Base-by-base conservation (phyloP, 92 coral and sea anemone genomes). In the Umimayanthus chanpuru region DNA sequence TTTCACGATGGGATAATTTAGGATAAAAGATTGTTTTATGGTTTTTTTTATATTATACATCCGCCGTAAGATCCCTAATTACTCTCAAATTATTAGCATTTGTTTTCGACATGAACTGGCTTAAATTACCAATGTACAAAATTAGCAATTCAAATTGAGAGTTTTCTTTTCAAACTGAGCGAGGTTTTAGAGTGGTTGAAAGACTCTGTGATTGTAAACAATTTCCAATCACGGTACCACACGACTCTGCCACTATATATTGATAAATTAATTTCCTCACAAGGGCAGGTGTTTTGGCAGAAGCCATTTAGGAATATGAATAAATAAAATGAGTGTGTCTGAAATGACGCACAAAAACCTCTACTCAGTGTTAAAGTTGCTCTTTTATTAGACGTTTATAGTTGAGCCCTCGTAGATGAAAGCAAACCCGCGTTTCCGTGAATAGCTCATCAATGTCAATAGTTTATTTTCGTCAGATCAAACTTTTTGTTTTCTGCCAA, bases 131-230 rank as follows among this genome's bases (percentile, higher is more conserved):
- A 20, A 61, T 61, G 21, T 61, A 20, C 21, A 36, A 43, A 70
- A 83, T 83, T 83, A 67, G 87, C 87, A 83, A 68, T 83, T 83
- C 87, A 83, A 83, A 83, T 83, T 6, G 20, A 49, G 28, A 32
- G 30, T 10, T 38, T 49, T 81, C 38, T 70, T 16, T 25, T 68
- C 8, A 39, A 26, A 39, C 23, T 25, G 11, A 65, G 30, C 28
- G 12, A 56, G 28, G 36, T 39, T 58, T 81, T 47, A 3, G 30
- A 30, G 73, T 29, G 26, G 18, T 50, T 40, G 26, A 65, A 39
- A 58, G 56, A 23, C 26, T 21, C 4, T 23, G 53, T 12, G 85
- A 66, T 21, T 44, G 40, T 49, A 83, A 83, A 83, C 78, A 70
- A 20, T 32, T 71, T 1, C 23, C 78, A 83, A 44, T 2, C n/a